Base-by-base conservation (phyloP, 2,888 invertebrate genomes). In the Amiota minor region DNA sequence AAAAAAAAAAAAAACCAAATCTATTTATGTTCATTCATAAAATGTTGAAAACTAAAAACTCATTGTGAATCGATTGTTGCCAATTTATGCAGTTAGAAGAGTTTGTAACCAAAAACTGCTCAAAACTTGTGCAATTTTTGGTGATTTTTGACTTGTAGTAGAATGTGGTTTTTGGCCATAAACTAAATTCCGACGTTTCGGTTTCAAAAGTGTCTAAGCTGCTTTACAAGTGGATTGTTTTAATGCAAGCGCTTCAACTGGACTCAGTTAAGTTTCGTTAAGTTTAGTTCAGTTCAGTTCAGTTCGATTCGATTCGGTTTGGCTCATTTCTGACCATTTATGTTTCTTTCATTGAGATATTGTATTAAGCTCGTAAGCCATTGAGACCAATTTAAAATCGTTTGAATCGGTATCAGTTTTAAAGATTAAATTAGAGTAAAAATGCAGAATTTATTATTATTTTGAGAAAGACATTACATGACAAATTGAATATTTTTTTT, bases 131-230 rank as follows among this genome's bases (percentile, higher is more conserved):
- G 59, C 59, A 59, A 59, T 20, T 59, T 59, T 18, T 35, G 35
- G 35, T 35, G 35, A 20, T 59, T 59, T 59, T 59, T 59, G 9
- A 59, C 18, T 35, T 59, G 53, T 16, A 18, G 59, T 20, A 46
- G 65, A 65, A 65, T 47, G 65, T 49, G 18, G 65, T 65, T 65
- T 65, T 65, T 65, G 65, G 20, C 65, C 65, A 65, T 62, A 62
- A 62, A 59, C 59, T 59, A 62, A 62, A 62, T 35, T 35, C 16
- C 62, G n/a, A 16, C n/a, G 53, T n/a, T 53, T 53, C 53, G 16
- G 16, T 53, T 53, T 16, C 35, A 35, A 53, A 8, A 16, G 14
- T 53, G 53, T 53, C 53, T 53, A 16, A 14, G 16, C 53, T 16
- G 16, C 53, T 53, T 35, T 35, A 35, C 53, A 59, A 20, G 20